Conservation (phyloP, 2,797 vertebrate species). For the Leptatherina wallacei region DNA sequence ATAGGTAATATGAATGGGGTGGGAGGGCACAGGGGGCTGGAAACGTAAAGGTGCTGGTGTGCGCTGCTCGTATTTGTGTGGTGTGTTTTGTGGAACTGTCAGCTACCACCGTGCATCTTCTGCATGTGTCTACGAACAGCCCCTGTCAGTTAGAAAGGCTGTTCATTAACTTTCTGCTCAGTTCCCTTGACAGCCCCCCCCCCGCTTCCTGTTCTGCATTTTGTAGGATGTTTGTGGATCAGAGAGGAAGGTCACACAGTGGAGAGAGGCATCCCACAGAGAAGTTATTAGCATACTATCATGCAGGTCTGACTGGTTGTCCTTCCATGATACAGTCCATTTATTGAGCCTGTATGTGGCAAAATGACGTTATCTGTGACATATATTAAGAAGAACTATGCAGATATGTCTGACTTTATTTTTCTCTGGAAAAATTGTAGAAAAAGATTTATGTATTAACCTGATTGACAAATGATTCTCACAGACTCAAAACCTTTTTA, state of each 20-base stretch:
- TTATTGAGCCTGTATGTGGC: background rate
- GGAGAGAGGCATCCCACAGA: conserved; percentile 36
- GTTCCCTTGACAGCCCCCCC: conserved; percentile 10
- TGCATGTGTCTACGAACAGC: conserved; percentile 15
- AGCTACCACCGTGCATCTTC: conserved; percentile 6
- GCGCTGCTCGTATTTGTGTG: background rate
- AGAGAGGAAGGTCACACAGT: conserved; percentile 55
- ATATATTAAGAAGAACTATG: background rate
- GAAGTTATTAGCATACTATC: conserved; percentile 53
- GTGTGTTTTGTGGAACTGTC: conserved; percentile 16
- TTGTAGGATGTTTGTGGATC: conserved; percentile 37
- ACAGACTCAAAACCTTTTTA: too few relatives aligned
- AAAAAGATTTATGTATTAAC: background rate
- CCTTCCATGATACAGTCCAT: conserved; percentile 5
- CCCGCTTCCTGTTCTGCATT: conserved; percentile 11
- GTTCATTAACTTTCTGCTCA: conserved; percentile 49
- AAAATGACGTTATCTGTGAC: background rate
- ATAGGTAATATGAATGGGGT: conserved; percentile 22
- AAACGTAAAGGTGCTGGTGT: background rate
- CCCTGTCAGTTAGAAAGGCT: conserved; percentile 39
- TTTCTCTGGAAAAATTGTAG: background rate
- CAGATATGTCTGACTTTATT: background rate
- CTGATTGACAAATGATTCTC: too few relatives aligned
- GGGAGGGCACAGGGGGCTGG: background rate
- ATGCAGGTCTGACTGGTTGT: conserved; percentile 11